Conservation (phyloP, 2,888 invertebrate genomes). For the Frankliniella intonsa region DNA sequence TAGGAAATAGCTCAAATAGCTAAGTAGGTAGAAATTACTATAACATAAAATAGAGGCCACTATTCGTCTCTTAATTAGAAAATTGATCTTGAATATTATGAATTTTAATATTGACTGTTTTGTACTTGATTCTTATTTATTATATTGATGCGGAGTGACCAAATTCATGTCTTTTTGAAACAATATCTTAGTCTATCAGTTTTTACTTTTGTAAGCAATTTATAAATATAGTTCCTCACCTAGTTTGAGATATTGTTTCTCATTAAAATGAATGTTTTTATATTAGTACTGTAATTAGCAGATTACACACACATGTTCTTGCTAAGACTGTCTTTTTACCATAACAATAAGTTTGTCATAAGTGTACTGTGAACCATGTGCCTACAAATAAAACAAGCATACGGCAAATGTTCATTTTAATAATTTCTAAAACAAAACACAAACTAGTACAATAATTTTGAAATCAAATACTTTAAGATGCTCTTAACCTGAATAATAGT, state of each 20-base stretch:
- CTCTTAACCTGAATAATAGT: neutral
- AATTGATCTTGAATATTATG: too few species aligned
- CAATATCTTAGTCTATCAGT: neutral
- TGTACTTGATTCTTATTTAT: neutral
- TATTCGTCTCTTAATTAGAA: too few species aligned
- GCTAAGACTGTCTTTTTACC: slow-evolving; percentile 10
- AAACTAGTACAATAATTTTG: neutral
- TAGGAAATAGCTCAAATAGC: neutral
- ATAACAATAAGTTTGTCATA: neutral
- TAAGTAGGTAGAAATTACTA: neutral
- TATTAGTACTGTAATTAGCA: neutral
- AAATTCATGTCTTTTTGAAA: neutral
- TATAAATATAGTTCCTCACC: neutral
- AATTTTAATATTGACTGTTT: too few species aligned
- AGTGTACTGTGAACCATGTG: too few species aligned
- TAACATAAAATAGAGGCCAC: neutral
- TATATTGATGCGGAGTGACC: neutral
- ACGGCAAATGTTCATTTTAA: neutral
- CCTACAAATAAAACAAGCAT: neutral
- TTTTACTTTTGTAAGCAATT: neutral
- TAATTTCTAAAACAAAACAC: neutral
- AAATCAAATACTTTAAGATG: neutral
- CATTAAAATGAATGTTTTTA: neutral
- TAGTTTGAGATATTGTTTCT: neutral
- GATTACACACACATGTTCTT: neutral